These are phyloP conservation scores for Capitulum mitella DNA, from an alignment of 2,888 invertebrate species.

Conservation along the genomic window DNA sequence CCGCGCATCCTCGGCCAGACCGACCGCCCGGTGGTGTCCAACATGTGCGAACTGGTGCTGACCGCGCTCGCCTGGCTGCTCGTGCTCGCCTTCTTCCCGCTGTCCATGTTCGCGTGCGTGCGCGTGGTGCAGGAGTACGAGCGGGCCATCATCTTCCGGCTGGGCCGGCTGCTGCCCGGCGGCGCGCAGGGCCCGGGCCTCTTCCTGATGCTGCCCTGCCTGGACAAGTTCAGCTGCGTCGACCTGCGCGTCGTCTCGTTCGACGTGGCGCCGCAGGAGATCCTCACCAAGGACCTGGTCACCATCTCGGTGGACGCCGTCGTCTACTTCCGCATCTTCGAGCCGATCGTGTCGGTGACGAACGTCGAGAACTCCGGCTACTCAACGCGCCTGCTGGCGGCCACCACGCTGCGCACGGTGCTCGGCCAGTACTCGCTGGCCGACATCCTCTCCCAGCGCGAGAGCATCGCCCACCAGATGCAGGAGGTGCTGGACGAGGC, in stretches of 20 bases:
- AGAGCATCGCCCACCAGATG: conserved; percentile 59
- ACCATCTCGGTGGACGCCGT: conserved; percentile 91
- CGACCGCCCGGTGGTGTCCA: neutral
- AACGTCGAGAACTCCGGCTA: conserved; percentile 54
- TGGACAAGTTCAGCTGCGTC: conserved; percentile 50
- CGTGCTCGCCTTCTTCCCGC: conserved; percentile 38
- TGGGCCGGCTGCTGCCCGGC: conserved; percentile 46
- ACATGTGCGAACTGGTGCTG: conserved; percentile 33
- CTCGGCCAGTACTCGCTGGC: conserved; percentile 84
- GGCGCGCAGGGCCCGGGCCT: conserved; percentile 52
- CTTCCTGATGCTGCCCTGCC: conserved; percentile 55
- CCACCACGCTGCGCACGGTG: conserved; percentile 79
- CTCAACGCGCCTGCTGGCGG: conserved; percentile 71
- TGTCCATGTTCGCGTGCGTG: conserved; percentile 40
- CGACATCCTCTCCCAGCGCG: conserved; percentile 84
- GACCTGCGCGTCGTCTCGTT: conserved; percentile 54
- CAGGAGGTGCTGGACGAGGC: conserved; percentile 43
- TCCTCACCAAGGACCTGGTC: conserved; percentile 63
- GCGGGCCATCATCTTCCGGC: conserved; percentile 48
- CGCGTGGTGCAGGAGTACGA: conserved; percentile 50
- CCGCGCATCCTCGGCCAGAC: neutral
- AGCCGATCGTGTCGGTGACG: conserved; percentile 50
- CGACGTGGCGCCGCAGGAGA: conserved; percentile 55
- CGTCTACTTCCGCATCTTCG: conserved; percentile 61
- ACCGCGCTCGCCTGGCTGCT: conserved; percentile 38